Evolutionary conservation across 23 tunicate species (phyloP), one percentile per base, ranked within the genome.

Genomic region (Botrylloides violaceus): DNA sequence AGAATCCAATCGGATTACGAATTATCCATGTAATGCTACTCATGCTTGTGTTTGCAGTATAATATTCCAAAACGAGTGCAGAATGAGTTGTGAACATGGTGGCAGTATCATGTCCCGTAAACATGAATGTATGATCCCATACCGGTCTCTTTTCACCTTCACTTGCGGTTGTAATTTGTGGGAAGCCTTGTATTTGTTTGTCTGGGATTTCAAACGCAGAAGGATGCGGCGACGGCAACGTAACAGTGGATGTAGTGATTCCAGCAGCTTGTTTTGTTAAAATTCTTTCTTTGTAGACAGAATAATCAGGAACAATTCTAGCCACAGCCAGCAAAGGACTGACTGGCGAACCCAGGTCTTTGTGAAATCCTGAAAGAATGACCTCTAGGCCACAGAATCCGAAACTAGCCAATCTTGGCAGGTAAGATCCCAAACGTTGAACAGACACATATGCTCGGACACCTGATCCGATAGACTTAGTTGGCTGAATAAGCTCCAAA

Each of bases 341-440:
- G 6, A 38, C 36, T 12, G 89, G 57, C 24, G 75, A 70, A 28
- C 66, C 36, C 1, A 90, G 76, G n/a, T 83, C 72, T 37, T 66
- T 62, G 59, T 90, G 79, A 49, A 90, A 90, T 38, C 81, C 97
- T 49, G 84, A 37, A 22, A 90, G 55, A 5, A 87, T 73, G n/a
- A 90, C 90, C 57, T 90, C 97, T 7, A 90, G 79, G 9, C 81
- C 97, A 61, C 97, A 90, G 61, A 83, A 90, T 0, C 97, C 97
- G 59, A 90, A 90, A 24, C 63, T 78, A 78, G 83, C 49, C 32
- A 90, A 47, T 48, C 97, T 61, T 0, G 79, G 85, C 0, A 90
- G 79, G 39, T 90, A 71, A 50, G 89, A 72, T n/a, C 59, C 27
- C 61, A 72, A 60, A 9, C 85, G 70, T 59, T 57, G 72, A 9